Evolutionary conservation across 2,888 invertebrate species (phyloP), one percentile per base, ranked within the genome.

Genomic region (Tipula unca): DNA sequence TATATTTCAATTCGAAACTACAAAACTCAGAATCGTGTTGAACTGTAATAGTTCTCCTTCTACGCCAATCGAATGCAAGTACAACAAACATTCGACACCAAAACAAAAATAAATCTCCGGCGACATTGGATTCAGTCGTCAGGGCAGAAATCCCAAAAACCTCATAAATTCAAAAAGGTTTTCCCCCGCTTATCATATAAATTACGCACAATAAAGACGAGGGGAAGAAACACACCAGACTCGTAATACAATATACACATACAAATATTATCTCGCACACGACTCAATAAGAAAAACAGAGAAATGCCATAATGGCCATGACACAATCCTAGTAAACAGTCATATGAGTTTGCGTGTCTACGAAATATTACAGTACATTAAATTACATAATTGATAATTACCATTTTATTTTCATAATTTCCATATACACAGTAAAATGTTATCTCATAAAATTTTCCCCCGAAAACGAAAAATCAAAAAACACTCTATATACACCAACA

Each of bases 341-440:
- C 6, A 17, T 69, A 14, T 1, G 69, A 69, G 69, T 25, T 25
- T 69, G 69, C 69, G 25, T 69, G 69, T 10, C 69, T 69, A 69
- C 25, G 1, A 69, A 69, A 69, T 69, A 69, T 69, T 69, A 69
- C 10, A 10, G 69, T 25, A 25, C 25, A 69, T 69, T 69, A 25
- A 69, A 69, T 69, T 69, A 69, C 69, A 69, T 69, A 69, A 69
- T 69, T 69, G 14, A 69, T 69, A 69, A 69, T 69, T 69, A 69
- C 69, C 69, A 69, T 69, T 69, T 69, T 69, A 69, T 69, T 25
- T 69, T 69, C 69, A 69, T 69, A 25, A 69, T 25, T 69, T 69
- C 69, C 69, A 69, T 25, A 25, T 3, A 20, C 48, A 54, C 48
- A 20, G 69, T 69, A 69, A 69, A 69, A 69, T 69, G 25, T 69